phyloP scores from a whole-genome alignment of 1,140 invertebrate species.

The Oryctes rhinoceros region DNA sequence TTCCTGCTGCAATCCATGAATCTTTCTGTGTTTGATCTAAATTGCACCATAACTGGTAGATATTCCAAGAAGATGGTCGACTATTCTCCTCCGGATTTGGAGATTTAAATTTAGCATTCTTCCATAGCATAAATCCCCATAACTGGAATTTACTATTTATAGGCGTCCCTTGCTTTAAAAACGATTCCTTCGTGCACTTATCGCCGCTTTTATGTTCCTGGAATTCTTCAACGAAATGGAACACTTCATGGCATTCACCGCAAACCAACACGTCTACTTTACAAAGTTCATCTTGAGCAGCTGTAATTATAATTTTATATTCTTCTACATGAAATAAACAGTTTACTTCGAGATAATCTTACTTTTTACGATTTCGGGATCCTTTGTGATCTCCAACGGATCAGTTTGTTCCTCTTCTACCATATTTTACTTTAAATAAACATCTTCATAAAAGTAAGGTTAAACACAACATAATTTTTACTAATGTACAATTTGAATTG shows the following conservation, averaged over 20 bases:
- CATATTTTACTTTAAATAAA: slow-evolving; percentile 40
- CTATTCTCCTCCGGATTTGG: slow-evolving; percentile 61
- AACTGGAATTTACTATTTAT: slow-evolving; percentile 80
- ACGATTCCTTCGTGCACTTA: slow-evolving; percentile 66
- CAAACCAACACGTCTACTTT: slow-evolving; percentile 81
- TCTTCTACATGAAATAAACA: neutral
- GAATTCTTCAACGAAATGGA: slow-evolving; percentile 81
- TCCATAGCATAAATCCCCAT: slow-evolving; percentile 86
- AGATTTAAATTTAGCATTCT: slow-evolving; percentile 62
- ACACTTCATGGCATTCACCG: slow-evolving; percentile 79
- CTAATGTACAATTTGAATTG: neutral
- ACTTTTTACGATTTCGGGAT: slow-evolving; percentile 52
- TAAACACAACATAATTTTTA: slow-evolving; percentile 6
- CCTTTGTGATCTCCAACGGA: slow-evolving; percentile 50
- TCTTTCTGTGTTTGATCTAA: slow-evolving; percentile 75
- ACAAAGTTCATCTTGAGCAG: slow-evolving; percentile 77
- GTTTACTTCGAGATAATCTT: neutral
- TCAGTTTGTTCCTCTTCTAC: slow-evolving; percentile 41
- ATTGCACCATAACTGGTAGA: slow-evolving; percentile 84
- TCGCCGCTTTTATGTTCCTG: slow-evolving; percentile 71
- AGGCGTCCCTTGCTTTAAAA: slow-evolving; percentile 48
- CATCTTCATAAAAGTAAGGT: slow-evolving; percentile 33
- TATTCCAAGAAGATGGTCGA: slow-evolving; percentile 73
- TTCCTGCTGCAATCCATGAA: slow-evolving; percentile 80
- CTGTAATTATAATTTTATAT: slow-evolving; percentile 59